Evolutionary conservation across 92 coral and sea anemone species (phyloP).

Genomic region (Montipora capitata): DNA sequence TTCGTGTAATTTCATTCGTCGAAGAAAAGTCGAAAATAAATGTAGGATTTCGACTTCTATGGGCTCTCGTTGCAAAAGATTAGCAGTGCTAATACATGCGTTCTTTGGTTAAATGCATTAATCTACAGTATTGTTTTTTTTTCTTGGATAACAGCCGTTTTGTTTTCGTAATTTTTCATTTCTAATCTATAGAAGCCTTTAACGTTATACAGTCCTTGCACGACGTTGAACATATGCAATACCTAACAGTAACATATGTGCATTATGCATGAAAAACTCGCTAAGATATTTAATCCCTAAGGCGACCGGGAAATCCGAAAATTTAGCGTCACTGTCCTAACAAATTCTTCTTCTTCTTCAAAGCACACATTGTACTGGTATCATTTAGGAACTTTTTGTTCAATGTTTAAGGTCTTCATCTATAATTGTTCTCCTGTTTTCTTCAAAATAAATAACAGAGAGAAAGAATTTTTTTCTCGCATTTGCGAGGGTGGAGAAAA

Average conservation of each 20-base stretch:
- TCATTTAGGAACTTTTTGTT: too few species aligned
- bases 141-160: not conserved
- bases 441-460: not conserved
- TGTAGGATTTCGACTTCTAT: not conserved
- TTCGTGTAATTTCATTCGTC: not conserved
- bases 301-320: too few species aligned
- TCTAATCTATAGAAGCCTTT: not conserved
- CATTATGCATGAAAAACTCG: too few species aligned
- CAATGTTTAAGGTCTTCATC: too few species aligned
- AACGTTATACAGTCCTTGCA: too few species aligned
- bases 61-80: conserved; percentile 24
- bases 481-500: not conserved
- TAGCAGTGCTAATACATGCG: conserved; percentile 19
- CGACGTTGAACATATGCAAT: too few species aligned
- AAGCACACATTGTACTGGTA: too few species aligned
- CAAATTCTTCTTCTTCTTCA: too few species aligned
- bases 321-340: too few species aligned
- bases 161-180: not conserved
- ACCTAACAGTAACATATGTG: too few species aligned
- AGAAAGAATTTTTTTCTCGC: not conserved
- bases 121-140: not conserved
- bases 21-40: not conserved
- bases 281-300: too few species aligned
- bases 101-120: conserved; percentile 23
- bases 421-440: too few species aligned